A percentile compares a stretch with the other conserved stretches of the same genome.
These are phyloP conservation scores for Pempheris klunzingeri DNA, from an alignment of 2,797 vertebrate species.

Conservation along the genomic window DNA sequence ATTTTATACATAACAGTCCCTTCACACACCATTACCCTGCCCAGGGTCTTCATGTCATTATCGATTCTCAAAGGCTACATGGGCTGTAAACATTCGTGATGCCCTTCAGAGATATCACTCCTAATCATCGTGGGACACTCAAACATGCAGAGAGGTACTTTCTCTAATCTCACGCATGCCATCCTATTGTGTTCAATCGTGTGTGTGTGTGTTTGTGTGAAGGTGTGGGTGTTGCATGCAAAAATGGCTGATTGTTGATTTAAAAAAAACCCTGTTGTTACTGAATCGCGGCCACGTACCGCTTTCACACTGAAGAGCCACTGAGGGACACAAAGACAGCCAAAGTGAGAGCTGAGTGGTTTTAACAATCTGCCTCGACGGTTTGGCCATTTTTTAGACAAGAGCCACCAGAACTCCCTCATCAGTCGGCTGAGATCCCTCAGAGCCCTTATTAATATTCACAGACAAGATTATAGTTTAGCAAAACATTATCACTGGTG, in stretches of 20 bases:
- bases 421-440: constrained; percentile 58
- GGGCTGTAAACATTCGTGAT: constrained; percentile 74
- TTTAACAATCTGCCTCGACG: constrained; percentile 55
- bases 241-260: constrained; percentile 65
- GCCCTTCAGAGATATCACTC: constrained; percentile 77
- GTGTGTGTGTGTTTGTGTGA: constrained; percentile 23
- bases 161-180: constrained; percentile 39
- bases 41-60: constrained; percentile 74
- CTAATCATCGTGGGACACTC: constrained; percentile 67
- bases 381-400: constrained; percentile 52
- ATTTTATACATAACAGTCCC: constrained; percentile 75
- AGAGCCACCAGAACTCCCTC: constrained; percentile 44
- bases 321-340: constrained; percentile 60
- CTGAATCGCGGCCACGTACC: constrained; percentile 46
- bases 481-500: constrained; percentile 73
- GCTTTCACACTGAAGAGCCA: constrained; percentile 56
- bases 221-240: constrained; percentile 44
- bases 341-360: constrained; percentile 61
- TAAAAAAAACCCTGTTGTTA: constrained; percentile 56
- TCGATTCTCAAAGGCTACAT: constrained; percentile 78
- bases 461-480: constrained; percentile 70
- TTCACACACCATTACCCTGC: constrained; percentile 82
- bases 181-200: constrained; percentile 44
- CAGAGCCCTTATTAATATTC: constrained; percentile 74
- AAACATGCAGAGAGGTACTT: constrained; percentile 31